Conservation (phyloP, 2,113 vertebrate genomes). For the Myrmophylax atrothorax region DNA sequence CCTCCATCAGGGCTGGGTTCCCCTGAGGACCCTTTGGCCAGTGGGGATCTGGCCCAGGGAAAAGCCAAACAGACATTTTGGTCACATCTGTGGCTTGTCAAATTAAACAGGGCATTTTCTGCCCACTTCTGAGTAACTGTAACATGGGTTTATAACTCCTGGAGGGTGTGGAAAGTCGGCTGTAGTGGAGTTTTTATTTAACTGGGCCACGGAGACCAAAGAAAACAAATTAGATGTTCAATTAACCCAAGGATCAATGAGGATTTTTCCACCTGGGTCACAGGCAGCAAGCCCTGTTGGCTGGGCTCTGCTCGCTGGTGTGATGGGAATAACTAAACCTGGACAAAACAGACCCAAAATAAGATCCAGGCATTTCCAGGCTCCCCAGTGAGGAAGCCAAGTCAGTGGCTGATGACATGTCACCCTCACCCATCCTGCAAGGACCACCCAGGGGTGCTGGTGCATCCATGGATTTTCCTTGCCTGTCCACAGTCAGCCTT, state of each 20-base stretch:
- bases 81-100: not conserved
- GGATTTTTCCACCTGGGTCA: not conserved
- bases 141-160: not conserved
- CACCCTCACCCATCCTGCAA: not conserved
- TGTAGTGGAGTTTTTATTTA: not conserved
- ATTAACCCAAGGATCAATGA: not conserved
- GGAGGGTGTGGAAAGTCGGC: not conserved
- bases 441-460: rapidly evolving
- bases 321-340: rapidly evolving
- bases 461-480: rapidly evolving
- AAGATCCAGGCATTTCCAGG: rapidly evolving
- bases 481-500: rapidly evolving
- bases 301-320: rapidly evolving
- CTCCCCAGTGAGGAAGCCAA: rapidly evolving
- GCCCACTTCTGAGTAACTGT: not conserved
- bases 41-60: not conserved
- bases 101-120: not conserved
- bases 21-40: rapidly evolving
- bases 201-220: not conserved
- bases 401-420: rapidly evolving
- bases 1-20: rapidly evolving
- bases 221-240: rapidly evolving
- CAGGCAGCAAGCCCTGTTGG: not conserved
- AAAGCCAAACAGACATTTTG: not conserved
- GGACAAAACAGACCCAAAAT: not conserved